These are phyloP conservation scores for Pyrocoelia pectoralis DNA, from an alignment of 2,888 invertebrate species.

Conservation along the genomic window DNA sequence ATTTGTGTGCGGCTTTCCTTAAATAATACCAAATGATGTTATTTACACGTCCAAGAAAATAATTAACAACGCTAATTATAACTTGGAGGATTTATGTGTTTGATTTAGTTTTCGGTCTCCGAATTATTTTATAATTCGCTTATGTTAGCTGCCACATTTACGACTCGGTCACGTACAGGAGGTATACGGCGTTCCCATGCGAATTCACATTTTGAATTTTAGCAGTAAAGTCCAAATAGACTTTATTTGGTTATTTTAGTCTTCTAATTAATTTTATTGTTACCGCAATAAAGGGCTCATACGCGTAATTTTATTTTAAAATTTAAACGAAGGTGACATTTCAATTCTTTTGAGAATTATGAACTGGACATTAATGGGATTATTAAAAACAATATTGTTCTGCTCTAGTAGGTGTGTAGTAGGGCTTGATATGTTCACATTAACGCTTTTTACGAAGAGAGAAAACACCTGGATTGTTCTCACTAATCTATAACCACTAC, in stretches of 20 bases:
- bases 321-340: background rate
- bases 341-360: background rate
- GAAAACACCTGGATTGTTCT: constrained; percentile 31
- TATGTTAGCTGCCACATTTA: constrained; percentile 9
- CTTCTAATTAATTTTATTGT: background rate
- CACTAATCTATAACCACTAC: constrained; percentile 25
- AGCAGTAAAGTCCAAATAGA: background rate
- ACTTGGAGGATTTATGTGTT: constrained; percentile 22
- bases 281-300: background rate
- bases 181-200: background rate
- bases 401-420: background rate
- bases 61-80: constrained; percentile 6
- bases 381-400: background rate
- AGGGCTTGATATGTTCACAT: constrained; percentile 27
- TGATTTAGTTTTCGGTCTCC: constrained; percentile 26
- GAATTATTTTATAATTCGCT: constrained; percentile 29
- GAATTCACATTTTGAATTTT: constrained; percentile 2
- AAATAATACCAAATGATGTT: constrained; percentile 1
- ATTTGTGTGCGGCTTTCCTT: background rate
- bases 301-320: too few species aligned
- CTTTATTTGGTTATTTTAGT: background rate
- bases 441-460: constrained; percentile 31
- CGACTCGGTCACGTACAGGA: constrained; percentile 10
- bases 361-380: background rate
- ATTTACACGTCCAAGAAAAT: constrained; percentile 2